A percentile compares a stretch with the other conserved stretches of the same genome.
phyloP scores from a whole-genome alignment of 2,888 invertebrate species.

The Carabus problematicus region DNA sequence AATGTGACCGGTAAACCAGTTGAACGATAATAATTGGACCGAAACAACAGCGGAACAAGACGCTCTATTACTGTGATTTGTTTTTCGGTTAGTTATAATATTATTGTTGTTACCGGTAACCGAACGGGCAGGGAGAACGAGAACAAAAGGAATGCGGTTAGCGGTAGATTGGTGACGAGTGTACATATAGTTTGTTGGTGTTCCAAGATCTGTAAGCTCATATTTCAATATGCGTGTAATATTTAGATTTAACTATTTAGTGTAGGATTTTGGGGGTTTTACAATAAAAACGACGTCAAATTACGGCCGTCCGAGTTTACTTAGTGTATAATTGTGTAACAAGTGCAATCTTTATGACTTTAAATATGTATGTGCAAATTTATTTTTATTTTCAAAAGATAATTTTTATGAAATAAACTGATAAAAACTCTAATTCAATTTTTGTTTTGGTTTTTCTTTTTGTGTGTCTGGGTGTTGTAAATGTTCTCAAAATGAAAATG shows the following conservation, averaged over 20 bases:
- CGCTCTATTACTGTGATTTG: constrained; percentile 47
- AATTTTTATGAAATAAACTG: background rate
- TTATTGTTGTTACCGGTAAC: background rate
- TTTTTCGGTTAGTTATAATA: constrained; percentile 17
- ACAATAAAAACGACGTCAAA: constrained; percentile 6
- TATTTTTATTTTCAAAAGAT: background rate
- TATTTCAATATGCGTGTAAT: constrained; percentile 16
- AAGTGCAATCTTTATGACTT: constrained; percentile 36
- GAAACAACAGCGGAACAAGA: constrained; percentile 36
- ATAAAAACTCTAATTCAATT: too few species aligned
- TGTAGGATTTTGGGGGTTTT: constrained; percentile 12
- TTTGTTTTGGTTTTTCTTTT: too few species aligned
- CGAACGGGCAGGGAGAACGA: background rate
- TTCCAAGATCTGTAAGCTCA: constrained; percentile 30
- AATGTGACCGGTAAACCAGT: constrained; percentile 59
- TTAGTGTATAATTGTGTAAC: constrained; percentile 27
- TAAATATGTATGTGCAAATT: constrained; percentile 8
- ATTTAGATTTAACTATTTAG: constrained; percentile 17
- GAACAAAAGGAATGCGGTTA: background rate
- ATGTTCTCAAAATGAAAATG: too few species aligned
- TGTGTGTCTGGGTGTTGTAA: too few species aligned
- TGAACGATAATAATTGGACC: constrained; percentile 43
- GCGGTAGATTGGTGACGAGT: background rate
- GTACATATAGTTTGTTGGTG: constrained; percentile 21
- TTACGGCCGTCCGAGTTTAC: constrained; percentile 27